A percentile compares a stretch with the other conserved stretches of the same genome.
phyloP scores from a whole-genome alignment of 2,888 invertebrate genomes.

The Phalangium opilio region DNA sequence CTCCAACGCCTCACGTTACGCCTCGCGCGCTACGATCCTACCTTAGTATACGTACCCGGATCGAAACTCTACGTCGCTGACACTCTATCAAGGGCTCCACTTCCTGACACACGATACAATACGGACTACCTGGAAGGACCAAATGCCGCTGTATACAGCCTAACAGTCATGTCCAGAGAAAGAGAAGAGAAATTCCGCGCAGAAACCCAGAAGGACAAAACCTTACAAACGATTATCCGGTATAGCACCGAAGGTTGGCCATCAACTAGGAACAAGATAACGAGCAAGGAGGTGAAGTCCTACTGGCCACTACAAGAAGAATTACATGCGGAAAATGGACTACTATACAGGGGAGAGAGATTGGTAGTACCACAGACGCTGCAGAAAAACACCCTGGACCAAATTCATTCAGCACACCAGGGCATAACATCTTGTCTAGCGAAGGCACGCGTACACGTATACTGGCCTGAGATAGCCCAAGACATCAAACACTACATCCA shows the following conservation, averaged over 20 bases:
- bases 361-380: background rate
- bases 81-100: too few relatives aligned
- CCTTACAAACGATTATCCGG: background rate
- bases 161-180: background rate
- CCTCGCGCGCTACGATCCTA: conserved; percentile 1
- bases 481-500: conserved; percentile 1
- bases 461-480: background rate
- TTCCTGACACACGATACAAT: too few relatives aligned
- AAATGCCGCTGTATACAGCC: background rate
- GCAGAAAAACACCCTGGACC: background rate
- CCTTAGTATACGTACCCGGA: too few relatives aligned
- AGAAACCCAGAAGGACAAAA: background rate
- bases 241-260: background rate
- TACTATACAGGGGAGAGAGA: conserved; percentile 2
- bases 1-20: conserved; percentile 27
- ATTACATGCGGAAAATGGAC: background rate
- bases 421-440: too few relatives aligned
- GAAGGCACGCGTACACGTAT: too few relatives aligned
- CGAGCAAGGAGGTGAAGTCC: background rate
- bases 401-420: conserved; percentile 1
- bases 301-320: conserved; percentile 1
- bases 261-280: background rate
- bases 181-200: background rate
- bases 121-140: too few relatives aligned
- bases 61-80: conserved; percentile 19